A percentile compares a stretch with the other conserved stretches of the same genome.
phyloP scores from a whole-genome alignment of 2,888 invertebrate species.

The Hemithea aestivaria region DNA sequence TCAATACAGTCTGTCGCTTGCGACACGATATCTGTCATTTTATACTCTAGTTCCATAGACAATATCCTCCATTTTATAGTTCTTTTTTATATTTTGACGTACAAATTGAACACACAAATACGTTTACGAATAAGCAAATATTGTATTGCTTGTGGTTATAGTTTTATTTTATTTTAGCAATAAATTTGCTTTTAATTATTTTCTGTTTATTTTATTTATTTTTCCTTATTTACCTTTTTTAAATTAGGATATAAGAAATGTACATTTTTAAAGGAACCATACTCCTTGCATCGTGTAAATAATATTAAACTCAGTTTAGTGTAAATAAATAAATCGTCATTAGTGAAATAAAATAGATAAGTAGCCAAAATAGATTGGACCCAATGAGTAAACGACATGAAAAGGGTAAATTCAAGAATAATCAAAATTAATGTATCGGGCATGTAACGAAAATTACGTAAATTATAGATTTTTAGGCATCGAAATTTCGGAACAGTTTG shows the following conservation, averaged over 20 bases:
- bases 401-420: constrained; percentile 56
- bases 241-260: constrained; percentile 49
- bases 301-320: constrained; percentile 43
- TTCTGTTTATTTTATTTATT: constrained; percentile 65
- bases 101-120: constrained; percentile 65
- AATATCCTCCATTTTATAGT: constrained; percentile 30
- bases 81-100: constrained; percentile 62
- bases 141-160: constrained; percentile 73
- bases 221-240: constrained; percentile 42
- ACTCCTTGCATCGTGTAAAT: constrained; percentile 77
- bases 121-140: constrained; percentile 57
- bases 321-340: constrained; percentile 10
- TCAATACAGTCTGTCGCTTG: constrained; percentile 52
- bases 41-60: constrained; percentile 33
- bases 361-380: constrained; percentile 38
- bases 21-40: constrained; percentile 32
- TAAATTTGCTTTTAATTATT: constrained; percentile 77
- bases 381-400: constrained; percentile 31
- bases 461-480: constrained; percentile 56
- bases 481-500: constrained; percentile 44
- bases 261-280: constrained; percentile 72
- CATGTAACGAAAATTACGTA: constrained; percentile 49
- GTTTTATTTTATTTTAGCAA: constrained; percentile 77
- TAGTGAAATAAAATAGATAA: constrained; percentile 54
- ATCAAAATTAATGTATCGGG: constrained; percentile 61